Percentiles rank a stretch among this genome's conserved stretches.
Conservation (phyloP, 2,113 vertebrate species). For the Poeciliopsis retropinna region DNA sequence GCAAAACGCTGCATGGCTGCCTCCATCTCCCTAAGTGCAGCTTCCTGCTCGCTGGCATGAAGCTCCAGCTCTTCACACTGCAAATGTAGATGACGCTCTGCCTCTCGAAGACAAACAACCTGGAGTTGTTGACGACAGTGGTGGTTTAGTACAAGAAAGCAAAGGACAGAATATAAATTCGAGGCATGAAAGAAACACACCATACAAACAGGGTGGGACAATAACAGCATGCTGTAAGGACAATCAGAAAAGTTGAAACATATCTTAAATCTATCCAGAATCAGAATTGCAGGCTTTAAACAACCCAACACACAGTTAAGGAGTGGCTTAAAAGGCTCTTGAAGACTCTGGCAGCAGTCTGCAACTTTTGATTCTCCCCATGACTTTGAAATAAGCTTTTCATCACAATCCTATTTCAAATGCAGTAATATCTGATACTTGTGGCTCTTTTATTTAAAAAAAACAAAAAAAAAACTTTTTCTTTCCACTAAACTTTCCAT, state of each 20-base stretch:
- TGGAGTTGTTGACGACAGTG: slow-evolving; percentile 54
- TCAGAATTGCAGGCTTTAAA: not conserved
- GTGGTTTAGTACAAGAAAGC: not conserved
- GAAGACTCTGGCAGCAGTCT: no score
- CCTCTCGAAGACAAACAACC: slow-evolving; percentile 86
- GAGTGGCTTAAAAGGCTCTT: no score
- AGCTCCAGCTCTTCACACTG: slow-evolving; percentile 84
- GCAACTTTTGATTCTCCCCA: no score
- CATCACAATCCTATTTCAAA: no score
- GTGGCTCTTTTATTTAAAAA: no score
- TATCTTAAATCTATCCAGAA: not conserved
- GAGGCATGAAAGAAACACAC: not conserved
- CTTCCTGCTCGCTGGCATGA: slow-evolving; percentile 79
- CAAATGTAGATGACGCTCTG: slow-evolving; percentile 78
- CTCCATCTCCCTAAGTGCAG: slow-evolving; percentile 77
- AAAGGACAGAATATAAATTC: not conserved
- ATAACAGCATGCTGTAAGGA: not conserved
- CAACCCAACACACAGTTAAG: no score
- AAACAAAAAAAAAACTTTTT: no score
- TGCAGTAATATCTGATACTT: no score
- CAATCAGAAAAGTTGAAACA: not conserved
- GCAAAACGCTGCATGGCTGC: slow-evolving; percentile 81
- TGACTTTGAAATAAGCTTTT: no score
- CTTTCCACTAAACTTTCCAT: no score
- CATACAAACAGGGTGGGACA: not conserved